A percentile compares a stretch with the other conserved stretches of the same genome.
Evolutionary conservation across 2,888 invertebrate genomes (phyloP).

Genomic region (Leptinotarsa tumamoca): DNA sequence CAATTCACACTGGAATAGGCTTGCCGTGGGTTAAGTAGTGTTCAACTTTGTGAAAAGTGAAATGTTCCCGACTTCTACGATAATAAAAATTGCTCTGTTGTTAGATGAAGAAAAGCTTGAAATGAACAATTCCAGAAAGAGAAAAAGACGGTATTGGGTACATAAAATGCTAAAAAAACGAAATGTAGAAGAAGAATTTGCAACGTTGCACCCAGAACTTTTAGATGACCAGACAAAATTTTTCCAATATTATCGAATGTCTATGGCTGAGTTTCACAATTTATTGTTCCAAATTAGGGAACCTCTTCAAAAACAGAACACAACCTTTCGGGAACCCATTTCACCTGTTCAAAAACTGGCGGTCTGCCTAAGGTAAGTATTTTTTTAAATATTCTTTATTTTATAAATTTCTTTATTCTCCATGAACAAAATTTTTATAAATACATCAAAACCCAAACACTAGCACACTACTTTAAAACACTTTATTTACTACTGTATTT

Average conservation of each 20-base stretch:
- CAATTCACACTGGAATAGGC: constrained; percentile 6
- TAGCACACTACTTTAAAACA: background rate
- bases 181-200: constrained; percentile 3
- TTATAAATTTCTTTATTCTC: constrained; percentile 1
- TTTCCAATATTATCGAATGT: background rate
- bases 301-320: constrained; percentile 26
- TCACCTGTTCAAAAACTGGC: constrained; percentile 25
- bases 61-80: constrained; percentile 9
- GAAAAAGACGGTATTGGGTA: background rate
- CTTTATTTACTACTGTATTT: background rate
- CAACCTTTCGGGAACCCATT: constrained; percentile 26
- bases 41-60: constrained; percentile 10
- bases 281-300: constrained; percentile 20
- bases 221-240: background rate
- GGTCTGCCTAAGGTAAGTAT: constrained; percentile 24
- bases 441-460: background rate
- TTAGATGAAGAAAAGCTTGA: no score
- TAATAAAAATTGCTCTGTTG: constrained; percentile 2
- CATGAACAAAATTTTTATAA: constrained; percentile 10
- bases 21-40: constrained; percentile 14
- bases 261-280: constrained; percentile 19
- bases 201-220: background rate
- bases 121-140: constrained; percentile 16
- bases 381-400: constrained; percentile 5
- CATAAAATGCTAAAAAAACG: background rate